Evolutionary conservation across 2,113 vertebrate species (phyloP), one percentile per base, ranked within the genome.

Genomic region (Baryphthengus martii): DNA sequence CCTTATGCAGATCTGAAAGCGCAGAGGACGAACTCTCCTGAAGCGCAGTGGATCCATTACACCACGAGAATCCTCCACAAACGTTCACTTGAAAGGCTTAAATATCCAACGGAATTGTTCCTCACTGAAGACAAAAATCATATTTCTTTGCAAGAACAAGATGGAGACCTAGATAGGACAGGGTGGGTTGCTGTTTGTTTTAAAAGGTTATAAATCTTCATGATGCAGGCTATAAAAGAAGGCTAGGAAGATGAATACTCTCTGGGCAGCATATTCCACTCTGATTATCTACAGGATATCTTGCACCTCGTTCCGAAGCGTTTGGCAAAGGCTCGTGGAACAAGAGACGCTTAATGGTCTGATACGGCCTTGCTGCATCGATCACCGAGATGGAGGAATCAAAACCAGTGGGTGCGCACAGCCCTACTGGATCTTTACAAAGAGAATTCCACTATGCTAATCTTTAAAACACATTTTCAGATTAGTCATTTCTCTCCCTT

Each of bases 261-360:
- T 94, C 82, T 91, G 62, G 63, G 82, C 17, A 90, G 79, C 90
- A 73, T 86, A 92, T 90, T 88, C 88, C 42, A 42, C 72, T 92
- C 63, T 70, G 90, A 77, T 53, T 92, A 92, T 93, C 92, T 89
- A 50, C 65, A 84, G 68, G 88, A 86, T 83, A 93, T 86, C 95
- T 90, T 93, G 88, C 88, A 93, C 81, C 85, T 94, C 90, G 44
- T 88, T 94, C 67, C 85, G 82, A 91, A 84, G 74, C 63, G 83
- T 94, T 96, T 95, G 94, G 91, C 90, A 85, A 70, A 74, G 85
- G 88, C 72, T 93, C 72, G 74, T 37, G 56, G 92, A 96, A 92
- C 75, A 88, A 82, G 88, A 88, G 75, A 73, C 84, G 75, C 61
- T 96, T 90, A 95, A 96, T 93, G 95, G 71, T 66, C 75, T 85